Conservation (phyloP, 2,113 vertebrate genomes). For the Hirundichthys speculiger region DNA sequence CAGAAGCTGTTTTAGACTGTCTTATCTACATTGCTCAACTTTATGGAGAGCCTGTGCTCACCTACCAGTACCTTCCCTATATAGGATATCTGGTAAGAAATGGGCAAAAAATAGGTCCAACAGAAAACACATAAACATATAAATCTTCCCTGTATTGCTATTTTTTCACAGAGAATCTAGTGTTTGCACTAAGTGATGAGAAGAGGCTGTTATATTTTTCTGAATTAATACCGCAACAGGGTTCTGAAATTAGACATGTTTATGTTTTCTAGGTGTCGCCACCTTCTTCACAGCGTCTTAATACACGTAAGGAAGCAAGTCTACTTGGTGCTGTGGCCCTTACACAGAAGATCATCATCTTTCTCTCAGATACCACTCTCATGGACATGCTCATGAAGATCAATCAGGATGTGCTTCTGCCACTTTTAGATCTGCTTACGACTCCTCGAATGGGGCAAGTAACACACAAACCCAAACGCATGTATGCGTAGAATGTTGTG, state of each 20-base stretch:
- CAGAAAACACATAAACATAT: not conserved
- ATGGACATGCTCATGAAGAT: slow-evolving; percentile 99
- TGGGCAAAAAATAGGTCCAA: not conserved
- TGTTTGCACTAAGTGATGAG: no score
- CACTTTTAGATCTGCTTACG: slow-evolving; percentile 91
- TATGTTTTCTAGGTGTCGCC: slow-evolving; percentile 85
- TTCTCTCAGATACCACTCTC: slow-evolving; percentile 93
- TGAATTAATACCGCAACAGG: not conserved
- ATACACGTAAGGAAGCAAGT: slow-evolving; percentile 96
- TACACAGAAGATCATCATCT: slow-evolving; percentile 93
- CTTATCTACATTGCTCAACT: slow-evolving; percentile 93
- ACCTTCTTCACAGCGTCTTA: slow-evolving; percentile 85
- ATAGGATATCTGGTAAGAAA: slow-evolving; percentile 93
- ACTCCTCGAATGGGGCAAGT: slow-evolving; percentile 86
- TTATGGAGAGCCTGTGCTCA: slow-evolving; percentile 96
- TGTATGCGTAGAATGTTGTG: not conserved
- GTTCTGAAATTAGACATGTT: not conserved
- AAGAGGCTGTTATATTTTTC: not conserved
- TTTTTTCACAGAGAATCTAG: not conserved
- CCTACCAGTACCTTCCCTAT: slow-evolving; percentile 97
- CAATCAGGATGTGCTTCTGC: slow-evolving; percentile 93
- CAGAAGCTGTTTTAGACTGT: slow-evolving; percentile 90
- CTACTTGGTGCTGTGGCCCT: slow-evolving; percentile 91
- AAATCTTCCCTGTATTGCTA: not conserved
- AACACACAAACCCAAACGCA: not conserved